These are phyloP conservation scores for Phocoena phocoena DNA, from an alignment of 2,113 vertebrate species.

Conservation along the genomic window DNA sequence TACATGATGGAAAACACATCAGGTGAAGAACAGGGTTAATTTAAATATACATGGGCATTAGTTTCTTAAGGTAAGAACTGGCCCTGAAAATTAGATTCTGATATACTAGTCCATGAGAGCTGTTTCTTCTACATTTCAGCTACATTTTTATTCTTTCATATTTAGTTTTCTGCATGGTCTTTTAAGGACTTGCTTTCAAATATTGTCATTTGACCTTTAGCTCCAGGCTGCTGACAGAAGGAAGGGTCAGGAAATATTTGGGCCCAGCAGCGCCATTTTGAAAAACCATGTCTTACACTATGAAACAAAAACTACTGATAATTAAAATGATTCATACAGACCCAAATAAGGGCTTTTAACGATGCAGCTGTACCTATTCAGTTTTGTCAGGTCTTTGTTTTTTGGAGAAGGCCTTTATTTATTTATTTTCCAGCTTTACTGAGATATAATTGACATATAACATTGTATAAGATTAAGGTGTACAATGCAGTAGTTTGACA, in stretches of 20 bases:
- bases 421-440: neutral
- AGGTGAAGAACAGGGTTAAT: neutral
- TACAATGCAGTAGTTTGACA: neutral
- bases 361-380: neutral
- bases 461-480: neutral
- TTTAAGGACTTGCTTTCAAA: neutral
- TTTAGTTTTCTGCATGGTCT: neutral
- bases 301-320: neutral
- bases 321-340: neutral
- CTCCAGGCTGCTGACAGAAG: neutral
- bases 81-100: neutral
- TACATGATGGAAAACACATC: neutral
- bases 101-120: neutral
- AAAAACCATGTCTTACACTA: neutral
- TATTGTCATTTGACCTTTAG: neutral
- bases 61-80: neutral
- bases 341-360: neutral
- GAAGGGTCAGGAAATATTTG: neutral
- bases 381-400: neutral
- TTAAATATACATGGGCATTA: neutral
- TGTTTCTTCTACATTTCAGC: neutral
- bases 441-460: neutral
- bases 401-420: neutral
- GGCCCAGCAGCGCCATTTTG: neutral
- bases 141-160: neutral